phyloP scores from a whole-genome alignment of 2,888 invertebrate species.

The Eumacrocentrus americanus region DNA sequence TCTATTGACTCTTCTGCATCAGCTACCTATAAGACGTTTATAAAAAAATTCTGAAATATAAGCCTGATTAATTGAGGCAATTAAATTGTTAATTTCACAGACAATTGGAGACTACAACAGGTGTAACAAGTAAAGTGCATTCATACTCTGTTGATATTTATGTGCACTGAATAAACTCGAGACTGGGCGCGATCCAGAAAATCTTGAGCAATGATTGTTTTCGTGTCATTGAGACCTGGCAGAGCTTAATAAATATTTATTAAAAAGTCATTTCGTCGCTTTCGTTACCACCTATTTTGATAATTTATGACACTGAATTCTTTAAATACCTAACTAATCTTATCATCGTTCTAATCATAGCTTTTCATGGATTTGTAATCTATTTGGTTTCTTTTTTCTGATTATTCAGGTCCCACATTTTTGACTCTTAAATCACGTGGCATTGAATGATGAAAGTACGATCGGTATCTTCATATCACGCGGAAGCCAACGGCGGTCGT shows the following conservation, averaged over 20 bases:
- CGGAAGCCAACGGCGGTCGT: constrained; percentile 5
- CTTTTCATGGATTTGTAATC: too few species aligned
- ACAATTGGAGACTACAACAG: not conserved
- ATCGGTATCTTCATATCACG: not conserved
- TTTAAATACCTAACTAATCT: too few species aligned
- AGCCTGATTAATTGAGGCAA: too few species aligned
- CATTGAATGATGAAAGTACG: not conserved
- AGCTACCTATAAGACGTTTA: too few species aligned
- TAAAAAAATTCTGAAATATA: too few species aligned
- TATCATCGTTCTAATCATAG: too few species aligned
- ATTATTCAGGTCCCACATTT: too few species aligned
- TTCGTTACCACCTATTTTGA: too few species aligned
- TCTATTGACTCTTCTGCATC: too few species aligned
- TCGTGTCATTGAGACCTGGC: constrained; percentile 18
- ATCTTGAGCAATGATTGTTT: constrained; percentile 12
- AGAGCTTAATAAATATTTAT: constrained; percentile 6
- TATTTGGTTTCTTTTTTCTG: too few species aligned
- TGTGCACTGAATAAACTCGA: not conserved
- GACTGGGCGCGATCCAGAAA: constrained; percentile 1
- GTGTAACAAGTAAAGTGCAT: not conserved
- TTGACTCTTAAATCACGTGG: constrained; percentile 3
- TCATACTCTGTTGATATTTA: not conserved
- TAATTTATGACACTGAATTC: too few species aligned
- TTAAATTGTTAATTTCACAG: not conserved
- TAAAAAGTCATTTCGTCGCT: too few species aligned